Evolutionary conservation across 2,888 invertebrate genomes (phyloP).

Genomic region (Stenurella melanura): DNA sequence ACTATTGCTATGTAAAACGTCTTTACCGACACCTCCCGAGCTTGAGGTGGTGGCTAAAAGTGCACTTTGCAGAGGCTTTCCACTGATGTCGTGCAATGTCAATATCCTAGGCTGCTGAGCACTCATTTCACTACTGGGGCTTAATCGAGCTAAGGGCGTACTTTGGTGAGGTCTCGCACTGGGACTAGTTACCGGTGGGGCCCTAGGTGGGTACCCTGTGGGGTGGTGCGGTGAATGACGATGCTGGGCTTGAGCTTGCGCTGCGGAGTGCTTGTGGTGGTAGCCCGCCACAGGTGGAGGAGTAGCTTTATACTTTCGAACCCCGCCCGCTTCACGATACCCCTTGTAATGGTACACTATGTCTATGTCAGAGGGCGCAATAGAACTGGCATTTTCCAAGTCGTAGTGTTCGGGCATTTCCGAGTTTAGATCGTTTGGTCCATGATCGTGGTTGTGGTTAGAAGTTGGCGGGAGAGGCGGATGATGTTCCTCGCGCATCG

Average conservation of each 20-base stretch:
- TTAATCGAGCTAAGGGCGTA: slow-evolving; percentile 91
- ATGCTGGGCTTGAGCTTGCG: slow-evolving; percentile 81
- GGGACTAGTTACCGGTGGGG: slow-evolving; percentile 74
- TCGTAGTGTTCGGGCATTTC: slow-evolving; percentile 95
- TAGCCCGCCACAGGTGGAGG: slow-evolving; percentile 87
- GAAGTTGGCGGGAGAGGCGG: slow-evolving; percentile 86
- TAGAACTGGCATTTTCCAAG: slow-evolving; percentile 96
- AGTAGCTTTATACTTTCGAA: slow-evolving; percentile 91
- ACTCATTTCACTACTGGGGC: slow-evolving; percentile 94
- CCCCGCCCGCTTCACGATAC: slow-evolving; percentile 87
- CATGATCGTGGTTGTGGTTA: slow-evolving; percentile 84
- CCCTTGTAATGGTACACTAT: slow-evolving; percentile 97
- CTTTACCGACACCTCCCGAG: slow-evolving; percentile 88
- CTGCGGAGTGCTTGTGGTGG: slow-evolving; percentile 84
- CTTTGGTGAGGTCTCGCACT: slow-evolving; percentile 89
- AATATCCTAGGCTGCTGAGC: slow-evolving; percentile 93
- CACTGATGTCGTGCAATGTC: slow-evolving; percentile 95
- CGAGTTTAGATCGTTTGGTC: slow-evolving; percentile 83
- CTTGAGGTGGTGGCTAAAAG: slow-evolving; percentile 92
- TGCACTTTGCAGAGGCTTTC: slow-evolving; percentile 92
- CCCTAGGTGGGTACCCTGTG: slow-evolving; percentile 84
- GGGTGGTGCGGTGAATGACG: slow-evolving; percentile 87
- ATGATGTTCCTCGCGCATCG: slow-evolving; percentile 85
- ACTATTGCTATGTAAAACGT: slow-evolving; percentile 92
- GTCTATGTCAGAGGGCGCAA: slow-evolving; percentile 97